These are phyloP conservation scores for Microcebus ravelobensis DNA, from an alignment of 2,113 vertebrate genomes.

Conservation along the genomic window DNA sequence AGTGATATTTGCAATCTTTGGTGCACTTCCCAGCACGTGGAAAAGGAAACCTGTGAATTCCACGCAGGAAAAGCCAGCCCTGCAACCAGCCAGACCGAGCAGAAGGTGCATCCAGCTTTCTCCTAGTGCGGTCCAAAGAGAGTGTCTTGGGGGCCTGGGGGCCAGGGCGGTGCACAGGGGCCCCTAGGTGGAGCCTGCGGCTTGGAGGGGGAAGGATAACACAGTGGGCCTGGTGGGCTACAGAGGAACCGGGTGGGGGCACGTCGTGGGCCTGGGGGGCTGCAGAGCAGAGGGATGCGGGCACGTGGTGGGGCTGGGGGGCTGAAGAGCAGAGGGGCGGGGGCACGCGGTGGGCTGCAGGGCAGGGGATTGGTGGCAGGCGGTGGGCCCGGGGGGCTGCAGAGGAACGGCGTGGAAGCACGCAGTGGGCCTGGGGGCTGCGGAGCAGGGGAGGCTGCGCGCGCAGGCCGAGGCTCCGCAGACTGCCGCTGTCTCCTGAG, in stretches of 20 bases:
- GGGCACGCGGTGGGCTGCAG: no score
- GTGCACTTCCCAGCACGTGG: background rate
- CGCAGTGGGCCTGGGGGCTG: background rate
- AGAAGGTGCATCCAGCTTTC: background rate
- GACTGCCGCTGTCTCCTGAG: no score
- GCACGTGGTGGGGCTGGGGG: no score
- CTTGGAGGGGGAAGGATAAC: no score
- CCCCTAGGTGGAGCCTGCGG: background rate
- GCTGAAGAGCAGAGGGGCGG: no score
- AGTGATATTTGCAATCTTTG: background rate
- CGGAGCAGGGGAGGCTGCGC: background rate
- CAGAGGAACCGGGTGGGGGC: background rate
- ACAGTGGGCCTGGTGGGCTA: background rate
- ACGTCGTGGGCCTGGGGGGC: no score
- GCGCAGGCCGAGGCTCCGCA: no score
- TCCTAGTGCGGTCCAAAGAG: background rate
- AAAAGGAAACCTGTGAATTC: background rate
- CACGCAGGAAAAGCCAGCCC: background rate
- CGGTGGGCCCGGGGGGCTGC: no score
- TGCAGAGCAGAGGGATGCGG: background rate
- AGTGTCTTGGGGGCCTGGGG: no score
- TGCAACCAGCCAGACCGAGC: background rate
- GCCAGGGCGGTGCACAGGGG: background rate
- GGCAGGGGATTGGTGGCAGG: no score
- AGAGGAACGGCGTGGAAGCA: no score